phyloP scores from a whole-genome alignment of 2,113 vertebrate species.

The Aegotheles bennettii region DNA sequence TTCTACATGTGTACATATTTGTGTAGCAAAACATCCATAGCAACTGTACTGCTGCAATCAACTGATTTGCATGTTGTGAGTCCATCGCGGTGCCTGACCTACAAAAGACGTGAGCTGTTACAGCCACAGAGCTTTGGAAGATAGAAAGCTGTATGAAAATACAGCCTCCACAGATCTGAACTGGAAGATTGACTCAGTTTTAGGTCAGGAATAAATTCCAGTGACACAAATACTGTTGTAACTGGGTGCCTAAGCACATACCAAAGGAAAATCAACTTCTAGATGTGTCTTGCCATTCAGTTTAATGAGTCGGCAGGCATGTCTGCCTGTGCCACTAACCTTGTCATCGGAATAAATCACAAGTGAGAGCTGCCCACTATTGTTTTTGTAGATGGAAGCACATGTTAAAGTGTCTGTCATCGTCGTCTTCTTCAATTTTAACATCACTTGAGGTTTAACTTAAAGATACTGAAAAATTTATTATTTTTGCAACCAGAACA shows the following conservation, averaged over 20 bases:
- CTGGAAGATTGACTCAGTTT: not conserved
- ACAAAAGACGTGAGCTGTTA: not conserved
- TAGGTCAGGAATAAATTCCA: not conserved
- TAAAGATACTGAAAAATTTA: not conserved
- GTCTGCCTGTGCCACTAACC: conserved; percentile 37
- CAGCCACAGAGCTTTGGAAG: not conserved
- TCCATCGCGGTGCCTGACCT: not conserved
- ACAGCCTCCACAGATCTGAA: not conserved
- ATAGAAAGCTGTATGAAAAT: not conserved
- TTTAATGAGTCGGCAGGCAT: conserved; percentile 48
- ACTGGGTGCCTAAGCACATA: not conserved
- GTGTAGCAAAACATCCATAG: not conserved
- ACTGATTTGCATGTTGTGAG: not conserved
- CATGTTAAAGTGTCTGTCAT: not conserved
- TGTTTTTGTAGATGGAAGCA: not conserved
- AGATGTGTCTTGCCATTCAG: not conserved
- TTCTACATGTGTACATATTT: not conserved
- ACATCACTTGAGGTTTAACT: not conserved
- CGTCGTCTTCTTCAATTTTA: not conserved
- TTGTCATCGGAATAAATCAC: conserved; percentile 8
- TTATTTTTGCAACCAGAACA: not conserved
- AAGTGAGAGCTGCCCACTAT: not conserved
- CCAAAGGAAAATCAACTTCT: conserved; percentile 30
- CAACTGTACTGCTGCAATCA: not conserved
- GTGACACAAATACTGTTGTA: not conserved